Base-by-base conservation (phyloP, 1,140 invertebrate genomes). In the Capitella teleta region DNA sequence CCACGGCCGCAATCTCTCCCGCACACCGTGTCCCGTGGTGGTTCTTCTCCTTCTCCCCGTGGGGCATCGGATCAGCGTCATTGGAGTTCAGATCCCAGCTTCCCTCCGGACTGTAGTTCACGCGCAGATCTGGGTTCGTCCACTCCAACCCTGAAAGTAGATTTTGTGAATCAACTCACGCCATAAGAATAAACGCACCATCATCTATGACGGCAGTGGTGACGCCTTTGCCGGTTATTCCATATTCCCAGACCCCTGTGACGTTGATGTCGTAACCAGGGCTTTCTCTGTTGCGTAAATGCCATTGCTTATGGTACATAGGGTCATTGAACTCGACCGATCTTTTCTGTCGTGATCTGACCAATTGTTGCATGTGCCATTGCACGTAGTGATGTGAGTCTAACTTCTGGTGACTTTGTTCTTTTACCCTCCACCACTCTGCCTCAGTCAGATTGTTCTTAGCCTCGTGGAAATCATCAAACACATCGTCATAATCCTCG, bases 191-290 rank as follows among this genome's bases (percentile, higher is more conserved):
- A 28, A 25, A 52, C 57, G 48, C 51, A 62, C 66, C 72, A 64
- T 74, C 72, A 61, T 73, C 70, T n/a, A 73, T 59, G 6, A 73
- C 62, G 54, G 61, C 62, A 1, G 72, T 64, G 14, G 66, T 69
- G n/a, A 73, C 58, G 8, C 66, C 66, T 32, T 42, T 32, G 1
- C 70, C 70, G 18, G 68, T 69, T n/a, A 66, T 53, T 32, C 59
- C 61, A 18, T 52, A 45, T 19, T 55, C 49, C 70, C 70, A 73
- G 5, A 72, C 61, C 6, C 61, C 64, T 1, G 62, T 67, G n/a
- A 73, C 64, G 57, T 73, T 72, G 23, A 73, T 63, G 49, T 69
- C 67, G 19, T 32, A 47, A 32, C 28, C 18, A 8, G 16, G 19
- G 28, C 28, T 21, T 6, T 28, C 10, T 14, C 30, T 16, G 30